phyloP scores from a whole-genome alignment of 2,888 invertebrate species.

The Acrobasis suavella region DNA sequence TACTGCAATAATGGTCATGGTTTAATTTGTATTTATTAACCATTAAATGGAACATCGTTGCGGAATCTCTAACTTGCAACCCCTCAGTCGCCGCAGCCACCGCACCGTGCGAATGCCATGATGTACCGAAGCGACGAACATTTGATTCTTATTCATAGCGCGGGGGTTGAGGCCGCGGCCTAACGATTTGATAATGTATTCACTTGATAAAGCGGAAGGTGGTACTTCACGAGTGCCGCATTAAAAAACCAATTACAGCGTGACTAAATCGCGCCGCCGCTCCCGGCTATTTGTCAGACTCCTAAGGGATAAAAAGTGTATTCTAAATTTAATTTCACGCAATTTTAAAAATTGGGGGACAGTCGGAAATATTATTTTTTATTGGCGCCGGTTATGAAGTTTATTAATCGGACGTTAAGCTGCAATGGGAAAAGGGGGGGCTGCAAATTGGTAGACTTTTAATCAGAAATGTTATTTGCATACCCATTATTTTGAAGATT shows the following conservation, averaged over 20 bases:
- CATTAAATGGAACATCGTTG: conserved; percentile 64
- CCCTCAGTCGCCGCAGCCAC: conserved; percentile 49
- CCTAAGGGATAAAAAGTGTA: conserved; percentile 76
- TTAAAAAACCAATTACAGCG: conserved; percentile 83
- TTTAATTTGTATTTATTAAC: conserved; percentile 73
- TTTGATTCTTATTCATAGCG: conserved; percentile 79
- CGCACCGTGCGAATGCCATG: conserved; percentile 36
- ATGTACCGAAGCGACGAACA: conserved; percentile 58
- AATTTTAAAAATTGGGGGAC: conserved; percentile 76
- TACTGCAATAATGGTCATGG: conserved; percentile 57
- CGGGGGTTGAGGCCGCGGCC: conserved; percentile 67
- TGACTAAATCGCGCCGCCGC: conserved; percentile 75
- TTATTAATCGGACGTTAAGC: conserved; percentile 61
- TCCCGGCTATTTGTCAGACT: conserved; percentile 80
- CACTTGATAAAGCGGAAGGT: conserved; percentile 81
- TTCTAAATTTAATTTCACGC: conserved; percentile 83
- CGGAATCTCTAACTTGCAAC: conserved; percentile 73
- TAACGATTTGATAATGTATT: conserved; percentile 83
- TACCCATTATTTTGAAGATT: background rate
- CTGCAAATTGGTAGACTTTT: conserved; percentile 1
- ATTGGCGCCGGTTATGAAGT: conserved; percentile 63
- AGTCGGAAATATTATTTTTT: conserved; percentile 68
- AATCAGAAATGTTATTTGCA: background rate
- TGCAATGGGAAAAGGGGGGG: conserved; percentile 24
- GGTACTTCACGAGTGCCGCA: conserved; percentile 77